Percentiles rank a stretch among this genome's conserved stretches.
Evolutionary conservation across 2,797 vertebrate species (phyloP).

Genomic region (Oryzias dopingdopingensis): DNA sequence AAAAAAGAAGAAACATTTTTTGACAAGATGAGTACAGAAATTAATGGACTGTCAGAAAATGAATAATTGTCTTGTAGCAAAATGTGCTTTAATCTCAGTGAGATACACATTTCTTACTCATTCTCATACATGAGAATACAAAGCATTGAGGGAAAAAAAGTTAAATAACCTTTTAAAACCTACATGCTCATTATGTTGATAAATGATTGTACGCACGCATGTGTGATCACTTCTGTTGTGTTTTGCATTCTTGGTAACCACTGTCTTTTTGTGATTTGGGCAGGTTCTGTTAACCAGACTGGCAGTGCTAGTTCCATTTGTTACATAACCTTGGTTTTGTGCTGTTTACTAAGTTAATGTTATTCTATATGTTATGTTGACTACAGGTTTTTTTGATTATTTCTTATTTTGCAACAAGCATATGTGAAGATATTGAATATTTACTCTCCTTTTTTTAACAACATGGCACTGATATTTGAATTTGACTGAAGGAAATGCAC

Average conservation of each 20-base stretch:
- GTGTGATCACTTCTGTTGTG: constrained; percentile 95
- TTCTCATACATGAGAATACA: constrained; percentile 99
- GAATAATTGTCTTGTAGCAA: constrained; percentile 99
- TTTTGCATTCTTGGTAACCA: constrained; percentile 95
- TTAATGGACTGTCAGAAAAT: constrained; percentile 88
- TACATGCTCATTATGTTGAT: constrained; percentile 98
- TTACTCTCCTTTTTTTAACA: constrained; percentile 81
- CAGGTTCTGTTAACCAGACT: constrained; percentile 92
- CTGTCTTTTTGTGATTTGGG: constrained; percentile 87
- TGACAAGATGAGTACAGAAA: constrained; percentile 82
- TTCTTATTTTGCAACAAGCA: constrained; percentile 72
- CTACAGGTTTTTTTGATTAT: constrained; percentile 66
- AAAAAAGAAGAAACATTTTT: constrained; percentile 75
- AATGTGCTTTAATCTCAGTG: constrained; percentile 99
- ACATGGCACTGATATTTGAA: constrained; percentile 96
- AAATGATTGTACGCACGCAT: constrained; percentile 97
- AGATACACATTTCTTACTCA: constrained; percentile 98
- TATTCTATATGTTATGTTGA: constrained; percentile 83
- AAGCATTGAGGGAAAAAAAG: constrained; percentile 84
- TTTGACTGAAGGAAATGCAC: constrained; percentile 89
- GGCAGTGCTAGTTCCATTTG: constrained; percentile 85
- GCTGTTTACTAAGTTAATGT: constrained; percentile 97
- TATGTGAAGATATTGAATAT: constrained; percentile 85
- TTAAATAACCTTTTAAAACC: constrained; percentile 79
- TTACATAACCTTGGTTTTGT: constrained; percentile 87